phyloP scores from a whole-genome alignment of 2,888 invertebrate species.

The Sinopyrophorus schimmeli region DNA sequence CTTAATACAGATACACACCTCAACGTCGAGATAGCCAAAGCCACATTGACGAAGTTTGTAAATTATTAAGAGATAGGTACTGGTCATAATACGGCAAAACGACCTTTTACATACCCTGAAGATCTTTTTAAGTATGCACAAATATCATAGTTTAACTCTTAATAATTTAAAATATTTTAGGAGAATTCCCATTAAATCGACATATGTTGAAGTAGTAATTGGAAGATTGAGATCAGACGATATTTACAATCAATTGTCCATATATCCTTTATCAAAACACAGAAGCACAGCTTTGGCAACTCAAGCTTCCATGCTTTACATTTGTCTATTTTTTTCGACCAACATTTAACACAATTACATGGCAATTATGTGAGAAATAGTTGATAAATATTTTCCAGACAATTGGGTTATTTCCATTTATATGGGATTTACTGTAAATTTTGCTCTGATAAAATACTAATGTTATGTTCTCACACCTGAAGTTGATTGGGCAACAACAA shows the following conservation, averaged over 20 bases:
- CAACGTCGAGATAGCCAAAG: constrained; percentile 67
- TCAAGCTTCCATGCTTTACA: constrained; percentile 91
- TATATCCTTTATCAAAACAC: constrained; percentile 92
- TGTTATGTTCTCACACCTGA: constrained; percentile 38
- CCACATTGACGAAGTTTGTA: constrained; percentile 94
- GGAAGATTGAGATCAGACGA: constrained; percentile 92
- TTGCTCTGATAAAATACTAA: constrained; percentile 56
- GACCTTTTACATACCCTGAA: constrained; percentile 85
- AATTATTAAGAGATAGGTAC: constrained; percentile 89
- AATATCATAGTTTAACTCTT: constrained; percentile 16
- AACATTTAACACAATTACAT: constrained; percentile 79
- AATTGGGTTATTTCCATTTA: constrained; percentile 96
- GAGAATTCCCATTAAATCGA: constrained; percentile 75
- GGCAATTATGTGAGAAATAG: constrained; percentile 95
- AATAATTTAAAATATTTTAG: constrained; percentile 54
- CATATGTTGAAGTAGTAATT: constrained; percentile 82
- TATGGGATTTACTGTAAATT: constrained; percentile 92
- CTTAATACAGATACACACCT: constrained; percentile 91
- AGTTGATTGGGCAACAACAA: constrained; percentile 59
- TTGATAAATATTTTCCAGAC: constrained; percentile 96
- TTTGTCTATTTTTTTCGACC: constrained; percentile 90
- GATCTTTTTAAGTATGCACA: constrained; percentile 79
- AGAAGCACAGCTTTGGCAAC: constrained; percentile 87
- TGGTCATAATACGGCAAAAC: constrained; percentile 69
- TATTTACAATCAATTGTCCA: constrained; percentile 88